Evolutionary conservation across 2,113 vertebrate genomes (phyloP), one percentile per base, ranked within the genome.

Genomic region (Coryphaenoides rupestris): DNA sequence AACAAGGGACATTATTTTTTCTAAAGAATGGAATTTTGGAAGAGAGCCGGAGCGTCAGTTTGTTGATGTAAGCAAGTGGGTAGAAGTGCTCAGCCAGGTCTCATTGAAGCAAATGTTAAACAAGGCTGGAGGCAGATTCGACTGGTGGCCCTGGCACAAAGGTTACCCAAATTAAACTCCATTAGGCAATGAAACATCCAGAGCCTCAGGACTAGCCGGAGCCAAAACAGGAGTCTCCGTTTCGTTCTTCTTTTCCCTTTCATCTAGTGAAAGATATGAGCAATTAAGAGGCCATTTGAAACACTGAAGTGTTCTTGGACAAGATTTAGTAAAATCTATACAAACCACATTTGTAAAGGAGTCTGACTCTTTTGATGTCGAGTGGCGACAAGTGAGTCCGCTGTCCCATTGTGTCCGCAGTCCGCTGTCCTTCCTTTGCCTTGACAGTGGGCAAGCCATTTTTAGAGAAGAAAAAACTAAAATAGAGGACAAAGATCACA

Each of bases 271-370:
- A 55, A 52, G 49, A 19, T 21, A n/a, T 0, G 7, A 19, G 6
- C 10, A 54, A 0, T 13, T 19, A 19, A 54, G 1, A 54, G 52
- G 10, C 19, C 52, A 54, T 54, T 19, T 19, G n/a, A 19, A 1
- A 54, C n/a, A 54, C 49, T 52, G 15, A 3, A n/a, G n/a, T n/a
- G n/a, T n/a, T n/a, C n/a, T n/a, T 19, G 21, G 5, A 5, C 19
- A 3, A n/a, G n/a, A 23, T 24, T 9, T 50, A 17, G 5, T 12
- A 28, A 19, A 40, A 4, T 12, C 50, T 24, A 0, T 16, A 33
- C 50, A 2, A 62, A 89, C 79, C 81, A 55, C 88, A 90, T 10
- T 14, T 7, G 62, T 89, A 90, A 4, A 84, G 73, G 0, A 0
- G 49, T 2, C 10, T 19, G 23, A 90, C 45, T 55, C 22, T 82